phyloP scores from a whole-genome alignment of 2,113 vertebrate genomes.

The Junco hyemalis region DNA sequence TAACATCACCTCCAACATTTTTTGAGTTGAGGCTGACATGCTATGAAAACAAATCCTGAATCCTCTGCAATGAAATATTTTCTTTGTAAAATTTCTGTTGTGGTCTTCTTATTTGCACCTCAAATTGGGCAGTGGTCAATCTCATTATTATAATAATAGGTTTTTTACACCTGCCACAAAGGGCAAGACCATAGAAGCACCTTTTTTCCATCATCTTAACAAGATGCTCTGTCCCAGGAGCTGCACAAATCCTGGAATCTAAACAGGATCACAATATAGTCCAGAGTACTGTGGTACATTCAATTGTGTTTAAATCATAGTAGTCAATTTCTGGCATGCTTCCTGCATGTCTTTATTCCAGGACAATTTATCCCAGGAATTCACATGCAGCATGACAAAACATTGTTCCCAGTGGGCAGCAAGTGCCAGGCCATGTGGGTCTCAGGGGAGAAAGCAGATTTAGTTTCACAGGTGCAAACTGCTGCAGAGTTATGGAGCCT shows the following conservation, averaged over 20 bases:
- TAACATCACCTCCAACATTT: neutral
- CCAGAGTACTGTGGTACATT: neutral
- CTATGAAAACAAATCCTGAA: neutral
- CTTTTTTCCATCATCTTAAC: neutral
- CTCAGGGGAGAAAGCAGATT: neutral
- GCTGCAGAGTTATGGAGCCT: neutral
- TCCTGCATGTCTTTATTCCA: neutral
- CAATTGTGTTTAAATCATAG: neutral
- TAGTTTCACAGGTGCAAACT: neutral
- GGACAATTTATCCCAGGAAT: neutral
- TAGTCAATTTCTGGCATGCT: neutral
- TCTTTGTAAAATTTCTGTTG: neutral
- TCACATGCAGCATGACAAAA: neutral
- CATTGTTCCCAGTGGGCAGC: neutral
- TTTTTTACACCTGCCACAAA: neutral
- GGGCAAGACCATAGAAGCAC: rapidly evolving
- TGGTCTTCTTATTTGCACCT: neutral
- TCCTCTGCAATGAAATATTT: neutral
- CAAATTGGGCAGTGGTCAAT: rapidly evolving
- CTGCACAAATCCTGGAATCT: neutral
- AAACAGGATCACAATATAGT: rapidly evolving
- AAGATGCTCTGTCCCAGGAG: neutral
- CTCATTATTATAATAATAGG: neutral
- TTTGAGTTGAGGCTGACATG: neutral
- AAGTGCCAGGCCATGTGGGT: rapidly evolving